phyloP scores from a whole-genome alignment of 2,888 invertebrate genomes.

The Chloroclystis v-ata region DNA sequence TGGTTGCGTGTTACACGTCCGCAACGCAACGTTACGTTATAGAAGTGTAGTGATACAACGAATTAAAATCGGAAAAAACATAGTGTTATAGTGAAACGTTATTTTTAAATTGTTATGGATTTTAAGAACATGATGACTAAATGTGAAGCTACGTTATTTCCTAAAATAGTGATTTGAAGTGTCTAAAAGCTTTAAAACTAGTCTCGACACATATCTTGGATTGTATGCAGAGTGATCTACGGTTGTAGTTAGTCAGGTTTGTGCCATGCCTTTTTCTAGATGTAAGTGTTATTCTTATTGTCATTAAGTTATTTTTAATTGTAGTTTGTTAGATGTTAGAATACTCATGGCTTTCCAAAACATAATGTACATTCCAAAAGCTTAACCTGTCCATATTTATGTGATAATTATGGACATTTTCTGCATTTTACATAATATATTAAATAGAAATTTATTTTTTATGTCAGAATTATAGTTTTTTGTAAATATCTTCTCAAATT shows the following conservation, averaged over 20 bases:
- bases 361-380: slow-evolving; percentile 48
- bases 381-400: slow-evolving; percentile 26
- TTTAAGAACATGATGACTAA: neutral
- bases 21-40: too few relatives aligned
- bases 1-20: too few relatives aligned
- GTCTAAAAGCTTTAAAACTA: slow-evolving; percentile 52
- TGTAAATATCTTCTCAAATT: too few relatives aligned
- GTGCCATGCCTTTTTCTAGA: slow-evolving; percentile 48
- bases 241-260: slow-evolving; percentile 36
- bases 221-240: slow-evolving; percentile 29
- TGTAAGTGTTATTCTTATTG: slow-evolving; percentile 25
- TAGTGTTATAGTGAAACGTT: too few relatives aligned
- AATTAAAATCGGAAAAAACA: neutral
- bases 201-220: slow-evolving; percentile 56
- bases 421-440: too few relatives aligned
- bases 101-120: too few relatives aligned
- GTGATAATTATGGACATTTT: too few relatives aligned
- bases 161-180: too few relatives aligned
- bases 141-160: slow-evolving; percentile 15
- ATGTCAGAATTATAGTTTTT: too few relatives aligned
- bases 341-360: slow-evolving; percentile 43
- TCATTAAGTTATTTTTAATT: slow-evolving; percentile 31
- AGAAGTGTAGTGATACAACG: too few relatives aligned
- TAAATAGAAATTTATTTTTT: too few relatives aligned
- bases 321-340: slow-evolving; percentile 19